A percentile compares a stretch with the other conserved stretches of the same genome.
Evolutionary conservation across 2,888 invertebrate species (phyloP).

Genomic region (Antheraea assamensis): DNA sequence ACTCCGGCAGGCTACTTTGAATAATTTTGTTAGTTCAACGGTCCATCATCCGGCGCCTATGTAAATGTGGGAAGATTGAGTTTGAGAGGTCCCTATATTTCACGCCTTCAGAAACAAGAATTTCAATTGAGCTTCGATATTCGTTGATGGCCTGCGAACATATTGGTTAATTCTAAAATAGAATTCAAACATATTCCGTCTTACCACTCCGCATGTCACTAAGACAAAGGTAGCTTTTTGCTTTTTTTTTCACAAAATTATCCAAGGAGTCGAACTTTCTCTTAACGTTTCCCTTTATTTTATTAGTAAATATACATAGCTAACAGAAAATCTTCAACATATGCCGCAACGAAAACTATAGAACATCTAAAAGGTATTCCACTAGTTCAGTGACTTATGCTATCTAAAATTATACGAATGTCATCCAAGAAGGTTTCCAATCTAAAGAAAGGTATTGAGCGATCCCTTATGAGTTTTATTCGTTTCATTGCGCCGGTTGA

Average conservation of each 20-base stretch:
- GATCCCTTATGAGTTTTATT: conserved; percentile 9
- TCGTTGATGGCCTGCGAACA: not conserved
- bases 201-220: not conserved
- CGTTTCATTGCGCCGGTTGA: conserved; percentile 20
- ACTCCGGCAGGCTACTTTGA: conserved; percentile 67
- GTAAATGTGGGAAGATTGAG: conserved; percentile 71
- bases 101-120: conserved; percentile 28
- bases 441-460: conserved; percentile 4
- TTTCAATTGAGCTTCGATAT: conserved; percentile 16
- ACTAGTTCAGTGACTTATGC: too few species aligned
- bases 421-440: not conserved
- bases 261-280: too few species aligned
- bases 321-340: too few species aligned
- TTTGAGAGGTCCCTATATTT: conserved; percentile 37
- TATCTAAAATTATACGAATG: not conserved
- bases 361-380: too few species aligned
- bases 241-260: too few species aligned
- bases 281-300: too few species aligned
- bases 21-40: conserved; percentile 74
- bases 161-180: not conserved
- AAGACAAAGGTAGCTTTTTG: too few species aligned
- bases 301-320: too few species aligned
- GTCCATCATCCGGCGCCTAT: conserved; percentile 67
- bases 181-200: not conserved
- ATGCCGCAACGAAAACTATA: too few species aligned